A percentile compares a stretch with the other conserved stretches of the same genome.
These are phyloP conservation scores for Cheilinus undulatus DNA, from an alignment of 2,113 vertebrate species.

Conservation along the genomic window DNA sequence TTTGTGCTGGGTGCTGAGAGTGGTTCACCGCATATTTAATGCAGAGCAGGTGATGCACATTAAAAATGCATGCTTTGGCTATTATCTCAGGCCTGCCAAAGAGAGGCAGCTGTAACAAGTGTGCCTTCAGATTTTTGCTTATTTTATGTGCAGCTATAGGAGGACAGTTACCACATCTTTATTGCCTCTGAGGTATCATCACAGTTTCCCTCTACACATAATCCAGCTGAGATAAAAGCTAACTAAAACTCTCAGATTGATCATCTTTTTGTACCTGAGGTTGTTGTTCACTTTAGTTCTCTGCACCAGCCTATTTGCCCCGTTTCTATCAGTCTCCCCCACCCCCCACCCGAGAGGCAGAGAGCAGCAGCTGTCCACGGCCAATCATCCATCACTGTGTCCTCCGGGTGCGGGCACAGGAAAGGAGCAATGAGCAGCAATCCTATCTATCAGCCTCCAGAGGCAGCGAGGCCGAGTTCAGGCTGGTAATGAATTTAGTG, in stretches of 20 bases:
- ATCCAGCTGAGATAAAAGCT: conserved; percentile 34
- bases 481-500: conserved; percentile 53
- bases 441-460: conserved; percentile 54
- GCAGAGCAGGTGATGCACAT: conserved; percentile 45
- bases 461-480: conserved; percentile 40
- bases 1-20: conserved; percentile 7
- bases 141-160: conserved; percentile 7
- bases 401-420: conserved; percentile 48
- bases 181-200: conserved; percentile 19
- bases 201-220: conserved; percentile 14
- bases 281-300: conserved; percentile 21
- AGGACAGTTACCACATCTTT: conserved; percentile 27
- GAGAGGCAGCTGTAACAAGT: conserved; percentile 12
- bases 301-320: conserved; percentile 45
- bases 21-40: conserved; percentile 32
- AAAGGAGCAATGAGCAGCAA: conserved; percentile 56
- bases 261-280: conserved; percentile 35
- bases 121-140: conserved; percentile 6
- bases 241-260: conserved; percentile 26
- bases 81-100: conserved; percentile 23
- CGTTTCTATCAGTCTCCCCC: conserved; percentile 55
- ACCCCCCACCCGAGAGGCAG: conserved; percentile 57
- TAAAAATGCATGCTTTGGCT: conserved; percentile 42
- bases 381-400: conserved; percentile 68
- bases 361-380: conserved; percentile 61